phyloP scores from a whole-genome alignment of 2,797 vertebrate genomes.

The Enoplosus armatus region DNA sequence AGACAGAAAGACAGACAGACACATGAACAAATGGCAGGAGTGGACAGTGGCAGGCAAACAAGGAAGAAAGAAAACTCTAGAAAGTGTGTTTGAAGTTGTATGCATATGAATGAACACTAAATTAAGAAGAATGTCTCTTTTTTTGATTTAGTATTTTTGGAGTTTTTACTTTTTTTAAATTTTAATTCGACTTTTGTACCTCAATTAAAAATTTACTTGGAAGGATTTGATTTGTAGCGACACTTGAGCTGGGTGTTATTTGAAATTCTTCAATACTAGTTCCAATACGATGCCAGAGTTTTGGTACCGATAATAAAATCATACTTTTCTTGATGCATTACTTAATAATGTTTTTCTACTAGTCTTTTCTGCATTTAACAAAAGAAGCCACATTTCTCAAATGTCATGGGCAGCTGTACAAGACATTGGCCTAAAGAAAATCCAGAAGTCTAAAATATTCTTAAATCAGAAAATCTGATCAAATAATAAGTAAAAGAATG shows the following conservation, averaged over 20 bases:
- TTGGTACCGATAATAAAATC: background rate
- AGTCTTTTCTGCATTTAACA: background rate
- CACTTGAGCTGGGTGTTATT: background rate
- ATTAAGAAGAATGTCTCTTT: background rate
- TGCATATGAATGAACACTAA: background rate
- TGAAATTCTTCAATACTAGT: background rate
- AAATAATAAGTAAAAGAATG: background rate
- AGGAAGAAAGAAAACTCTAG: constrained; percentile 9
- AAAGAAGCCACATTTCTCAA: background rate
- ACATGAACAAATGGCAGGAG: constrained; percentile 25
- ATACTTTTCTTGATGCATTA: background rate
- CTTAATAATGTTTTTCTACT: background rate
- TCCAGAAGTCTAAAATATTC: background rate
- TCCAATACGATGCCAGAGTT: background rate
- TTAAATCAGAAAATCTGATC: background rate
- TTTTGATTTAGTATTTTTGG: background rate
- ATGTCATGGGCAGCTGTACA: background rate
- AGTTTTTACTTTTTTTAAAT: background rate
- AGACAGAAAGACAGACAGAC: constrained; percentile 19
- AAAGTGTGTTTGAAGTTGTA: constrained; percentile 12
- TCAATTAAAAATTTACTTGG: background rate
- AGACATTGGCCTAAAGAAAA: background rate
- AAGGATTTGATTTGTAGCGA: too few relatives aligned
- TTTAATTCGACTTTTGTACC: background rate
- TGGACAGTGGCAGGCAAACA: constrained; percentile 28